phyloP scores from a whole-genome alignment of 2,888 invertebrate species.

The Stramonita haemastoma region DNA sequence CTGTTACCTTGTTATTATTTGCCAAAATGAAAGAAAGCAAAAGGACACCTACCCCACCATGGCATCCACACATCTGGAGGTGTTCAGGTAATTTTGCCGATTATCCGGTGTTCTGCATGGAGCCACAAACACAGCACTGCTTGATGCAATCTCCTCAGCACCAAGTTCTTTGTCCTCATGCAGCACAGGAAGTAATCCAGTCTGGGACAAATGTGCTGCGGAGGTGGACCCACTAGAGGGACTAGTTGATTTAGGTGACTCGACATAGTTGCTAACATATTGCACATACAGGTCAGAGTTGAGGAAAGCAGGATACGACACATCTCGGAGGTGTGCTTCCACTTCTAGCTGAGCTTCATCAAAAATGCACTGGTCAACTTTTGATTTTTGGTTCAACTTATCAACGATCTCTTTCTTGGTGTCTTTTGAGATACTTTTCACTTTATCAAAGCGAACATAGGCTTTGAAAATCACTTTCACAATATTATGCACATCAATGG shows the following conservation, averaged over 20 bases:
- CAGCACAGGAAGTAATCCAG: conserved; percentile 84
- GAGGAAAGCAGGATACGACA: conserved; percentile 94
- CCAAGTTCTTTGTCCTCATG: conserved; percentile 89
- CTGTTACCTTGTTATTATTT: too few relatives aligned
- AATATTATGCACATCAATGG: conserved; percentile 75
- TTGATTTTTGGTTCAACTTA: conserved; percentile 66
- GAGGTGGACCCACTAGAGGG: conserved; percentile 72
- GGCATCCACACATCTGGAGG: conserved; percentile 51
- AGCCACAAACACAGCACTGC: conserved; percentile 45
- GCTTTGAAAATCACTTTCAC: conserved; percentile 83
- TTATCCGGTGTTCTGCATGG: conserved; percentile 41
- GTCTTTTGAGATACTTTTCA: conserved; percentile 88
- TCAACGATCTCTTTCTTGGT: conserved; percentile 85
- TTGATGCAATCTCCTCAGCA: conserved; percentile 43
- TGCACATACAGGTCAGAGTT: conserved; percentile 92
- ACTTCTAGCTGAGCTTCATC: conserved; percentile 90
- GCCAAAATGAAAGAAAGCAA: too few relatives aligned
- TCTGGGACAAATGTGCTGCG: conserved; percentile 66
- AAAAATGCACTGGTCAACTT: conserved; percentile 88
- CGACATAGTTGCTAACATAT: conserved; percentile 74
- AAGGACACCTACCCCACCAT: conserved; percentile 53
- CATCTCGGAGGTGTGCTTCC: conserved; percentile 89
- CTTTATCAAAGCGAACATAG: conserved; percentile 84
- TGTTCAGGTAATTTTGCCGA: conserved; percentile 14
- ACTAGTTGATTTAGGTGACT: conserved; percentile 72